Conservation (phyloP, 2,888 invertebrate species). For the Coleophora flavipennella region DNA sequence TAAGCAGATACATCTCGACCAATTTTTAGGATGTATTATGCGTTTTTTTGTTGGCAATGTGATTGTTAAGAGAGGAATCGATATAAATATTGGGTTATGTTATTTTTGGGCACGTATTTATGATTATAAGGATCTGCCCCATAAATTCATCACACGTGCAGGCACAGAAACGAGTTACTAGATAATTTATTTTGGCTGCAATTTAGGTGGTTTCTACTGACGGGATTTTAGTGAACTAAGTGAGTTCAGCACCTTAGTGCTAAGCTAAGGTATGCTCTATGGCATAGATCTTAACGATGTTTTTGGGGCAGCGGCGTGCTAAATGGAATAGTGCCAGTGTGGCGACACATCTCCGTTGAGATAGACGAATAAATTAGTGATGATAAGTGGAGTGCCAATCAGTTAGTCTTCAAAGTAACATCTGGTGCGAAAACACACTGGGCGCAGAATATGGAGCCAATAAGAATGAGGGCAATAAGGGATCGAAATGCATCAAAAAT, state of each 20-base stretch:
- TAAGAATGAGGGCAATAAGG: slow-evolving; percentile 27
- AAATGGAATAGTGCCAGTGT: slow-evolving; percentile 60
- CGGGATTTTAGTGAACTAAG: slow-evolving; percentile 38
- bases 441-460: slow-evolving; percentile 41
- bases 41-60: not conserved
- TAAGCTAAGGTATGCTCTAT: slow-evolving; percentile 22
- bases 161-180: slow-evolving; percentile 46
- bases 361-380: slow-evolving; percentile 68
- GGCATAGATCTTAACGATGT: slow-evolving; percentile 12
- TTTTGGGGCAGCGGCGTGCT: slow-evolving; percentile 16
- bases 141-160: slow-evolving; percentile 29
- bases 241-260: slow-evolving; percentile 19
- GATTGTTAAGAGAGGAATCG: no score
- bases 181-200: slow-evolving; percentile 58
- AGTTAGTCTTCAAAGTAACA: slow-evolving; percentile 72
- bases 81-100: not conserved
- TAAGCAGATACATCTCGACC: not conserved
- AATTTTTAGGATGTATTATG: slow-evolving; percentile 1
- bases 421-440: slow-evolving; percentile 48
- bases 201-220: slow-evolving; percentile 53
- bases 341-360: slow-evolving; percentile 60
- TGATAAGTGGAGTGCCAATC: slow-evolving; percentile 72
- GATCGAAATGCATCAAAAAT: no score
- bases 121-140: slow-evolving; percentile 20
- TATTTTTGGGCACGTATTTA: slow-evolving; percentile 10